Percentiles rank a stretch among this genome's conserved stretches.
Conservation (phyloP, 2,888 invertebrate genomes). For the Anaspis maculata region DNA sequence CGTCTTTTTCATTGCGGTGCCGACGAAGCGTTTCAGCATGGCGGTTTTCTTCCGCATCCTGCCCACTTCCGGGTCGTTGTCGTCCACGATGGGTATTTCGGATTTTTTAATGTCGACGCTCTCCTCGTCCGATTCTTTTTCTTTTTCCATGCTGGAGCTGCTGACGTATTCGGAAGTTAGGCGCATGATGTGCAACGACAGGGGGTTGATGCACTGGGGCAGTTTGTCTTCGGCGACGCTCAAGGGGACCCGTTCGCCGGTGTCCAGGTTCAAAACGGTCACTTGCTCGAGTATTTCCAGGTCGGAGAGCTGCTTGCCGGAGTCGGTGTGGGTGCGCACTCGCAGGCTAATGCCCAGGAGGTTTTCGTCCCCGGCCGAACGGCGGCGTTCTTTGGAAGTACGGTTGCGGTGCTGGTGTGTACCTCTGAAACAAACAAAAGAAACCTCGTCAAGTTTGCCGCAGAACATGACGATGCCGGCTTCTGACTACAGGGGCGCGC, state of each 20-base stretch:
- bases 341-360: constrained; percentile 60
- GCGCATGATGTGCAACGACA: constrained; percentile 90
- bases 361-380: constrained; percentile 77
- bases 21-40: constrained; percentile 72
- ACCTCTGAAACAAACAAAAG: constrained; percentile 28
- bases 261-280: constrained; percentile 72
- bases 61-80: constrained; percentile 42
- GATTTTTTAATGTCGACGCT: constrained; percentile 59
- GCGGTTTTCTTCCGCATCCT: constrained; percentile 43
- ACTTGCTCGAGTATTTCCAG: constrained; percentile 85
- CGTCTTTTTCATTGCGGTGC: constrained; percentile 83
- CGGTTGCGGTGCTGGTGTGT: constrained; percentile 27
- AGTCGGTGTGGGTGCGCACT: constrained; percentile 75
- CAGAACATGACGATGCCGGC: too few relatives aligned
- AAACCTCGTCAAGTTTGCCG: too few relatives aligned
- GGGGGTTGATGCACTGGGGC: constrained; percentile 85
- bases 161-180: constrained; percentile 86
- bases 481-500: too few relatives aligned
- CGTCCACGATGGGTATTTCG: constrained; percentile 46
- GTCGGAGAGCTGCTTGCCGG: constrained; percentile 80
- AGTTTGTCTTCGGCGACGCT: constrained; percentile 91
- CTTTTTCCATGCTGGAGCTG: constrained; percentile 51
- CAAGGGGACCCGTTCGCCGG: constrained; percentile 87
- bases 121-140: constrained; percentile 71
- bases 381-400: constrained; percentile 55